Base-by-base conservation (phyloP, 2,888 invertebrate genomes). In the Calliopum simillimum region DNA sequence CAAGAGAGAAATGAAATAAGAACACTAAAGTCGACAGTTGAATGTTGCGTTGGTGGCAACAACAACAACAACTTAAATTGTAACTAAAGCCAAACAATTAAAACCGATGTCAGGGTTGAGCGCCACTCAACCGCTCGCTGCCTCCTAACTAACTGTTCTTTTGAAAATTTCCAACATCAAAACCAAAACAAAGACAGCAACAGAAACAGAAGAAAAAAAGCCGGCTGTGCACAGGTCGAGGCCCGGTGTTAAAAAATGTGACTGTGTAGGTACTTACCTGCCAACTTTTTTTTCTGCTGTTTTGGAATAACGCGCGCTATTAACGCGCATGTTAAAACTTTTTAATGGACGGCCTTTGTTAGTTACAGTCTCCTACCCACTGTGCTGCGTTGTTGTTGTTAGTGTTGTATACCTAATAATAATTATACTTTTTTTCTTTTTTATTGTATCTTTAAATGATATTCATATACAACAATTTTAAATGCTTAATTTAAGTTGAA, bases 271-370 rank as follows among this genome's bases (percentile, higher is more conserved):
- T 46, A 21, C 11, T 16, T 23, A 23, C 19, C 55, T 23, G 53
- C 16, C 41, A 41, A 21, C 44, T 61, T 43, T 59, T 43, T 33
- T 33, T 25, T 25, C 41, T 25, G 56, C 56, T 53, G 21, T 8
- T 56, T 25, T 25, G 33, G 33, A 56, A 25, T 23, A 56, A 14
- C 56, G 79, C 79, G 80, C 79, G 80, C 81, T 80, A 81, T 81
- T 81, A 81, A 81, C 81, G 81, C 81, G 79, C 76, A 71, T 76
- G 77, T 76, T 77, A 70, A 68, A 65, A 58, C 55, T 51, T 61
- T 66, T 47, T 66, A 58, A 64, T 58, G 47, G 56, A 16, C 47
- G 25, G 41, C 25, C 49, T 33, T 23, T 16, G 47, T 21, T 21
- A 25, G 33, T 33, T 33, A 33, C 33, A 3, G 5, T 33, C 8